Conservation (phyloP, 2,888 invertebrate genomes). For the Cybosia mesomella region DNA sequence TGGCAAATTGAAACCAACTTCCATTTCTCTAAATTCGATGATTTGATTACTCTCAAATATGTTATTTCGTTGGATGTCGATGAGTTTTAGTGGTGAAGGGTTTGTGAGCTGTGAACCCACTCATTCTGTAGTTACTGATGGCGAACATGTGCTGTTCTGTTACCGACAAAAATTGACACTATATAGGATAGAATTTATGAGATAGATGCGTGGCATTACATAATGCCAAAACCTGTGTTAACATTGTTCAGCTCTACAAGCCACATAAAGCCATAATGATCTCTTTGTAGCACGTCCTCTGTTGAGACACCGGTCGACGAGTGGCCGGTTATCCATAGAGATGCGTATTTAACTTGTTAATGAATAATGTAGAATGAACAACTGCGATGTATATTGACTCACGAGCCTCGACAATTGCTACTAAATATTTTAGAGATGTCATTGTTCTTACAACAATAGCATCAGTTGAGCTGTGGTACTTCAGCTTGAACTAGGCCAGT, state of each 20-base stretch:
- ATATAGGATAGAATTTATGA: slow-evolving; percentile 62
- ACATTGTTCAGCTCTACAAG: slow-evolving; percentile 70
- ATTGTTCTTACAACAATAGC: slow-evolving; percentile 68
- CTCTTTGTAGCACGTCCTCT: slow-evolving; percentile 73
- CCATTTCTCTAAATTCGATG: slow-evolving; percentile 48
- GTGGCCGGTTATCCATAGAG: slow-evolving; percentile 55
- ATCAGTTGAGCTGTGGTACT: slow-evolving; percentile 48
- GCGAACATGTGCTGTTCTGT: slow-evolving; percentile 64
- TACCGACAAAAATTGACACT: slow-evolving; percentile 65
- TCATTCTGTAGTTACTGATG: slow-evolving; percentile 41
- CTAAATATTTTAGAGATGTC: slow-evolving; percentile 68
- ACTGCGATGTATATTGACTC: slow-evolving; percentile 70
- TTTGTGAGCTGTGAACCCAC: slow-evolving; percentile 40
- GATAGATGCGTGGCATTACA: slow-evolving; percentile 71
- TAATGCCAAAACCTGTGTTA: slow-evolving; percentile 61
- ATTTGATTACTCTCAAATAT: slow-evolving; percentile 45
- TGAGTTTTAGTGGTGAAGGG: slow-evolving; percentile 48
- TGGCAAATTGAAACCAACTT: slow-evolving; percentile 66
- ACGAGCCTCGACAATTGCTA: slow-evolving; percentile 75
- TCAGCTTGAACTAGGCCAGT: slow-evolving; percentile 78
- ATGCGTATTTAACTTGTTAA: slow-evolving; percentile 73
- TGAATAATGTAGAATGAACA: slow-evolving; percentile 76
- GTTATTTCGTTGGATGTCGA: slow-evolving; percentile 51
- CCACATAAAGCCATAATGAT: slow-evolving; percentile 82
- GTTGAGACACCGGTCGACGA: slow-evolving; percentile 46